phyloP scores from a whole-genome alignment of 1,140 invertebrate species.

The Drosophila sturtevanti region DNA sequence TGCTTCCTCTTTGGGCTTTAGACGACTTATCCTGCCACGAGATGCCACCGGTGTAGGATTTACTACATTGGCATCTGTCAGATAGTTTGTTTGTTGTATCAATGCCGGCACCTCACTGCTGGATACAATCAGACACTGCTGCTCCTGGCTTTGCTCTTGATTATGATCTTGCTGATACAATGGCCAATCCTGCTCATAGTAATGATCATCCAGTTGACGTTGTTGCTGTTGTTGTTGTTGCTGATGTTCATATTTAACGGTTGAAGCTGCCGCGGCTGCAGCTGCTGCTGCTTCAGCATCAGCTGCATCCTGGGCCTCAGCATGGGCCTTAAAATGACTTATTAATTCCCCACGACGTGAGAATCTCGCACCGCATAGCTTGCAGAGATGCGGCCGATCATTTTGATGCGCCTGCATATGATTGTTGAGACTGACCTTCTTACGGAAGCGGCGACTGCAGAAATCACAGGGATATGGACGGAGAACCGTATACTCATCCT shows the following conservation, averaged over 20 bases:
- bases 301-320: slow-evolving; percentile 84
- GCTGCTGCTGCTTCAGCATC: slow-evolving; percentile 81
- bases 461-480: slow-evolving; percentile 94
- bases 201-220: slow-evolving; percentile 63
- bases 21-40: slow-evolving; percentile 68
- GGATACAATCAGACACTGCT: slow-evolving; percentile 33
- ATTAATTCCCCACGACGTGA: slow-evolving; percentile 90
- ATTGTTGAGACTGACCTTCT: slow-evolving; percentile 91
- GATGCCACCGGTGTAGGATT: slow-evolving; percentile 42
- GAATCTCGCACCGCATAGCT: slow-evolving; percentile 90
- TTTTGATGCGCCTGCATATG: slow-evolving; percentile 93
- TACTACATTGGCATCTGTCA: not conserved
- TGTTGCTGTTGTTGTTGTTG: slow-evolving; percentile 47
- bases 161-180: slow-evolving; percentile 50
- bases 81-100: slow-evolving; percentile 38
- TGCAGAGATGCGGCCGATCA: slow-evolving; percentile 90
- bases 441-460: slow-evolving; percentile 90
- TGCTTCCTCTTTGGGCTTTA: slow-evolving; percentile 74
- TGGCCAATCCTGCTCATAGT: slow-evolving; percentile 77
- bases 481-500: slow-evolving; percentile 91
- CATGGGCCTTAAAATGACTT: slow-evolving; percentile 92
- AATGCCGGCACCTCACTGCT: slow-evolving; percentile 27
- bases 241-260: slow-evolving; percentile 62
- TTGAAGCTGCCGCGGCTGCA: slow-evolving; percentile 40
- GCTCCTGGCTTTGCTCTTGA: slow-evolving; percentile 40